Evolutionary conservation across 1,140 invertebrate species (phyloP).

Genomic region (Ganaspis sp.): DNA sequence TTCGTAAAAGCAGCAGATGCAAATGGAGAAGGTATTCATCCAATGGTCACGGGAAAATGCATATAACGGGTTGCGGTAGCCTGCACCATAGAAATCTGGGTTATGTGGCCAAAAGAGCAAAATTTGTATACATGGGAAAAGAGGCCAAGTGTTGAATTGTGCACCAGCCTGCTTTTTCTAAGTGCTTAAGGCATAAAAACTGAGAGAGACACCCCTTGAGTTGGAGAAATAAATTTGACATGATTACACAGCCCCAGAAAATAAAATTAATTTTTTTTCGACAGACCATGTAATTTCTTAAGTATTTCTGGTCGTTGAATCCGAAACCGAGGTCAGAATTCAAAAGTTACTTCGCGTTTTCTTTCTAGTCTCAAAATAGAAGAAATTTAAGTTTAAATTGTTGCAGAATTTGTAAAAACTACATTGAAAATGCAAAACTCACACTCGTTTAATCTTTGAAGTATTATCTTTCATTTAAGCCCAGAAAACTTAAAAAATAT

Average conservation of each 20-base stretch:
- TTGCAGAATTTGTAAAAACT: too few relatives aligned
- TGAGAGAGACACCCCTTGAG: conserved; percentile 35
- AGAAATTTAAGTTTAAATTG: too few relatives aligned
- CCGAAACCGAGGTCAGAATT: too few relatives aligned
- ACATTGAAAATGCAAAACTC: too few relatives aligned
- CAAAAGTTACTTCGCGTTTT: too few relatives aligned
- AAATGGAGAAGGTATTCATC: conserved; percentile 53
- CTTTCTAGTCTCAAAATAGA: too few relatives aligned
- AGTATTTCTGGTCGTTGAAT: too few relatives aligned
- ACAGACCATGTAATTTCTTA: not conserved
- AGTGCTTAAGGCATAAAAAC: conserved; percentile 36
- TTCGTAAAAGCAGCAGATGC: conserved; percentile 49
- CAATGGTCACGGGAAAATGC: conserved; percentile 49
- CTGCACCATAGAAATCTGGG: conserved; percentile 72
- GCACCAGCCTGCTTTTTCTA: conserved; percentile 44
- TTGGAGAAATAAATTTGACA: conserved; percentile 53
- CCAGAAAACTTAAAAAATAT: too few relatives aligned
- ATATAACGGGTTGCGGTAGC: conserved; percentile 73
- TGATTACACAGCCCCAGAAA: conserved; percentile 52
- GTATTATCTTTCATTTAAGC: too few relatives aligned
- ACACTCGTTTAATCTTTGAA: too few relatives aligned
- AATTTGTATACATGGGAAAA: conserved; percentile 74
- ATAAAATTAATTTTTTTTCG: conserved; percentile 38
- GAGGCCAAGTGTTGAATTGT: conserved; percentile 47
- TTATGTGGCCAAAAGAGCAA: conserved; percentile 72